phyloP scores from a whole-genome alignment of 2,113 vertebrate genomes.

The Proteles cristata region DNA sequence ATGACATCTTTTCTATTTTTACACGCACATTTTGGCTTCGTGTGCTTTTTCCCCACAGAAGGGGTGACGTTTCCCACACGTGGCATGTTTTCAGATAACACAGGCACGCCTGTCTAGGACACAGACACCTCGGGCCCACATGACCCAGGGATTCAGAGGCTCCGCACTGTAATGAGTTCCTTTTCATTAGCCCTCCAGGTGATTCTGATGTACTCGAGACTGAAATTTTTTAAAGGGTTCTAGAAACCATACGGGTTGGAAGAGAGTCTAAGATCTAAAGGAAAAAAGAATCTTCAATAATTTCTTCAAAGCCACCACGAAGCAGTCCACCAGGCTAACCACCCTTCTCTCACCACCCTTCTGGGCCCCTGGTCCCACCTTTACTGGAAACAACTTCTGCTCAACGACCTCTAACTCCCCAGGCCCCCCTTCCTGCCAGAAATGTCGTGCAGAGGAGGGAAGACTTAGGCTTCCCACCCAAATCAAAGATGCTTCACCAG shows the following conservation, averaged over 20 bases:
- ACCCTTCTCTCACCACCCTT: not conserved
- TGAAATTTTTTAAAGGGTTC: not conserved
- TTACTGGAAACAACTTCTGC: not conserved
- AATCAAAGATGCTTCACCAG: not conserved
- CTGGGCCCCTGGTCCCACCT: not conserved
- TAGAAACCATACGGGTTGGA: not conserved
- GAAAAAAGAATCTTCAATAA: not conserved
- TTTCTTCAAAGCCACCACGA: not conserved
- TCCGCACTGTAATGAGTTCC: not conserved
- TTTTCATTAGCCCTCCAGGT: not conserved
- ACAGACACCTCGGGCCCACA: accelerated
- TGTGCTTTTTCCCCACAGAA: not conserved
- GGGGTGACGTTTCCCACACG: not conserved
- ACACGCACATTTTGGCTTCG: not conserved
- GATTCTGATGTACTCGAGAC: not conserved
- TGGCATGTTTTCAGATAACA: not conserved
- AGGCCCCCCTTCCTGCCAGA: not conserved
- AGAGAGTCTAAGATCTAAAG: not conserved
- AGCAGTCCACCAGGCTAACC: not conserved
- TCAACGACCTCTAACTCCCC: not conserved
- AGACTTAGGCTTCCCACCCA: not conserved
- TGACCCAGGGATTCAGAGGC: not conserved
- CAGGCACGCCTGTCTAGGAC: not conserved
- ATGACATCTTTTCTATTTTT: not conserved
- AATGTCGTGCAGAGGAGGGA: not conserved